Evolutionary conservation across 1,140 invertebrate genomes (phyloP).

Genomic region (Dendroctonus ponderosae): DNA sequence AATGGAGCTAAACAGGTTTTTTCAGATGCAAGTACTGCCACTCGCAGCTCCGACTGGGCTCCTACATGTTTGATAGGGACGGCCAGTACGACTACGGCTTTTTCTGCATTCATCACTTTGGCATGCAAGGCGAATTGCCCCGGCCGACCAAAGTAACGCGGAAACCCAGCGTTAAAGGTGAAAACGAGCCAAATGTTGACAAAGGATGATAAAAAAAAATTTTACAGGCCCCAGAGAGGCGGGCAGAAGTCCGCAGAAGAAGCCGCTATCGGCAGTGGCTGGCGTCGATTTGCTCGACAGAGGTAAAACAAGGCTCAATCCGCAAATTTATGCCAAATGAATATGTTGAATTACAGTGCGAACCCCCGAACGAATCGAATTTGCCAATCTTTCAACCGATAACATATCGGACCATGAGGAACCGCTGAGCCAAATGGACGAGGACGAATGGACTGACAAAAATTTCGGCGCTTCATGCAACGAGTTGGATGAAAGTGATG

Average conservation of each 20-base stretch:
- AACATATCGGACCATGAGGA: conserved; percentile 68
- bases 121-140: conserved; percentile 56
- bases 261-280: conserved; percentile 52
- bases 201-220: neutral
- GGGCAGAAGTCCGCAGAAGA: conserved; percentile 44
- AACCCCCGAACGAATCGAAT: conserved; percentile 84
- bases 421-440: conserved; percentile 78
- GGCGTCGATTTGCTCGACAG: conserved; percentile 62
- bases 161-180: conserved; percentile 38
- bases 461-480: conserved; percentile 80
- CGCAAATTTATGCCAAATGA: neutral
- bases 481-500: conserved; percentile 70
- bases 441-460: conserved; percentile 90
- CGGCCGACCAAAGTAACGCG: conserved; percentile 35
- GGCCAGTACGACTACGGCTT: conserved; percentile 70
- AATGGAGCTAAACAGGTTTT: neutral
- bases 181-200: neutral
- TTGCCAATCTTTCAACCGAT: conserved; percentile 64
- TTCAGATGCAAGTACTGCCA: conserved; percentile 70
- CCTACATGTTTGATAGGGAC: conserved; percentile 75
- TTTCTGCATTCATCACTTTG: conserved; percentile 80
- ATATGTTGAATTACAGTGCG: conserved; percentile 47
- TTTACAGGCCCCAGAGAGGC: conserved; percentile 16
- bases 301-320: conserved; percentile 42
- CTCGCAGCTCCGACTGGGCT: conserved; percentile 67